Conservation (phyloP, 2,888 invertebrate genomes). For the Eristalinus sepulchralis region DNA sequence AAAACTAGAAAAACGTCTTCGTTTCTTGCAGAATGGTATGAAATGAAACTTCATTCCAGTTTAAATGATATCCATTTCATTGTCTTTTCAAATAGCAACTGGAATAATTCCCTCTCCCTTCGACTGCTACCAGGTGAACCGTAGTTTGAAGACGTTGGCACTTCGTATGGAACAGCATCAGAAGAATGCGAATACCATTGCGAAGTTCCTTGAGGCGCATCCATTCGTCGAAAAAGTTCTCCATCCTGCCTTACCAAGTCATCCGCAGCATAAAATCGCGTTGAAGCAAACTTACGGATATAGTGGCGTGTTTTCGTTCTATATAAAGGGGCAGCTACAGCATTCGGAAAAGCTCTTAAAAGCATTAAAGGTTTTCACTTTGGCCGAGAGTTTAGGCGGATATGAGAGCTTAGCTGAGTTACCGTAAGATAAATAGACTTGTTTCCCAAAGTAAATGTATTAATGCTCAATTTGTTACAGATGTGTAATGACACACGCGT, state of each 20-base stretch:
- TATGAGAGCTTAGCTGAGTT: conserved; percentile 97
- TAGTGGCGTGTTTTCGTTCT: conserved; percentile 96
- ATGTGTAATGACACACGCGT: conserved; percentile 96
- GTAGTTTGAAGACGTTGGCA: conserved; percentile 95
- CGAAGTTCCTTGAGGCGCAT: conserved; percentile 90
- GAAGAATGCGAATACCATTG: conserved; percentile 89
- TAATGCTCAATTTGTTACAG: conserved; percentile 80
- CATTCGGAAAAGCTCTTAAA: conserved; percentile 89
- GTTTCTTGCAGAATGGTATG: conserved; percentile 93
- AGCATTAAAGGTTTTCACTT: conserved; percentile 88
- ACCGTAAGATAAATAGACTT: conserved; percentile 86
- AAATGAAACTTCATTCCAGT: background rate
- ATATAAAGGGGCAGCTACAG: conserved; percentile 88
- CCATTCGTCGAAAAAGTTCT: conserved; percentile 89
- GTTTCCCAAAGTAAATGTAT: background rate
- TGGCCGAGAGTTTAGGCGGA: conserved; percentile 97
- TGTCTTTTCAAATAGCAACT: conserved; percentile 73
- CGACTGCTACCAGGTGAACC: conserved; percentile 96
- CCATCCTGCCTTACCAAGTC: conserved; percentile 92
- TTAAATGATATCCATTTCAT: background rate
- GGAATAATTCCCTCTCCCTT: conserved; percentile 98
- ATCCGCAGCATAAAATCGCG: conserved; percentile 92
- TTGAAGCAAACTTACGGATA: conserved; percentile 92
- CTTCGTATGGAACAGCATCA: conserved; percentile 95
- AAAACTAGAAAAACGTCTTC: conserved; percentile 86